Evolutionary conservation across 2,888 invertebrate genomes (phyloP), one percentile per base, ranked within the genome.

Genomic region (Plemyria rubiginata): DNA sequence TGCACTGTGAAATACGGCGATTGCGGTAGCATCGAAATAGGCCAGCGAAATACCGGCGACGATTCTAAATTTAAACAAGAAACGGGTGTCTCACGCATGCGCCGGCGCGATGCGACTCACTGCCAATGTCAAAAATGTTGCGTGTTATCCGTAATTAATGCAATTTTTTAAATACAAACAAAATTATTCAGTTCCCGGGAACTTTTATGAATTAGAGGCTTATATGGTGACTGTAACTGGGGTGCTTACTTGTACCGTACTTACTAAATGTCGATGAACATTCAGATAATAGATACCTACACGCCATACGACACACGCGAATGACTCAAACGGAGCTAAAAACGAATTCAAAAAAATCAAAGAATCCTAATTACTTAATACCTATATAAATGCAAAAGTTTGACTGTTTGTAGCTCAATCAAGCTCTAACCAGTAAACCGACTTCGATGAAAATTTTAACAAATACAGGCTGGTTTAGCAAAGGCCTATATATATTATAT

Each of bases 41-140:
- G 86, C 76, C 86, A 82, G 84, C 79, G 71, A 85, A 86, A 86
- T 86, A 84, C 82, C 74, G 70, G 74, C 80, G 83, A 82, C 82
- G 79, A 62, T 75, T 86, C 90, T 92, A 92, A 87, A 87, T 90
- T 90, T 92, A 92, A 88, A 80, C 81, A 72, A 74, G 80, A 78
- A 80, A 79, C 82, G 80, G 78, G 74, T 81, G 77, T 79, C 78
- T 76, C 74, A 79, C 92, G 91, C 92, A 88, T 88, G 92, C 92
- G 92, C 85, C 60, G 67, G 62, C 62, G 70, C 60, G 63, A 59
- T 61, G 70, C 60, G 63, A 59, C 75, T 77, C 75, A 76, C 78
- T 79, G 77, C 75, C 79, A 83, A 79, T 81, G 76, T 78, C 71
- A 79, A 78, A 74, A 77, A 73, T 71, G 70, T 79, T 70, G 80